phyloP scores from a whole-genome alignment of 2,797 vertebrate species.

The Valencia hispanica region DNA sequence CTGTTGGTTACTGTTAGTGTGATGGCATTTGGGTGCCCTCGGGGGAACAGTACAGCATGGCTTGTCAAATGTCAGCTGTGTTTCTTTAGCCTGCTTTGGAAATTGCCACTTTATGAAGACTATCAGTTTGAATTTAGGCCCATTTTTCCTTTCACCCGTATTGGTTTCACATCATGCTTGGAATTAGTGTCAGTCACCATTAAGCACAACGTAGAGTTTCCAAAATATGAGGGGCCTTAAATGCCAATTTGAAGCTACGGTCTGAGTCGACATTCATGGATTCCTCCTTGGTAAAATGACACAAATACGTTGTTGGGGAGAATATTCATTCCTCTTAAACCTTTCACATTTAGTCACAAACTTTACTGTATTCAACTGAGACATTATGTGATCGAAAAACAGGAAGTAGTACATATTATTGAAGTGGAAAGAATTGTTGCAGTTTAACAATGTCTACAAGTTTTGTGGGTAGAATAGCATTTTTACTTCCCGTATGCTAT shows the following conservation, averaged over 20 bases:
- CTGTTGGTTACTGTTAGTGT: slow-evolving; percentile 25
- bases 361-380: background rate
- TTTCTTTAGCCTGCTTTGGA: slow-evolving; percentile 30
- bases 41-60: slow-evolving; percentile 26
- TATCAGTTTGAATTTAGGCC: slow-evolving; percentile 19
- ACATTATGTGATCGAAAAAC: too few relatives aligned
- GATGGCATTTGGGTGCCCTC: slow-evolving; percentile 38
- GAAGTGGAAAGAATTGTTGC: too few relatives aligned
- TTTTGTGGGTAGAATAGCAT: too few relatives aligned
- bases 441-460: background rate
- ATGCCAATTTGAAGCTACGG: background rate
- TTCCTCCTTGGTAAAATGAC: background rate
- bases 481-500: too few relatives aligned
- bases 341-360: background rate
- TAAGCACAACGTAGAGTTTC: background rate
- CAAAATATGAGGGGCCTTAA: slow-evolving; percentile 2
- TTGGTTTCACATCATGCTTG: slow-evolving; percentile 20
- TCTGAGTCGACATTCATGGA: background rate
- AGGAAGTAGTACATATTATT: too few relatives aligned
- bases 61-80: slow-evolving; percentile 55
- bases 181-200: slow-evolving; percentile 19
- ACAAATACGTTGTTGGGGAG: background rate
- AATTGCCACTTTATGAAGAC: slow-evolving; percentile 32
- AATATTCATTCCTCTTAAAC: background rate
- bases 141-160: background rate